Conservation (phyloP, 2,888 invertebrate genomes). For the Autographa gamma region DNA sequence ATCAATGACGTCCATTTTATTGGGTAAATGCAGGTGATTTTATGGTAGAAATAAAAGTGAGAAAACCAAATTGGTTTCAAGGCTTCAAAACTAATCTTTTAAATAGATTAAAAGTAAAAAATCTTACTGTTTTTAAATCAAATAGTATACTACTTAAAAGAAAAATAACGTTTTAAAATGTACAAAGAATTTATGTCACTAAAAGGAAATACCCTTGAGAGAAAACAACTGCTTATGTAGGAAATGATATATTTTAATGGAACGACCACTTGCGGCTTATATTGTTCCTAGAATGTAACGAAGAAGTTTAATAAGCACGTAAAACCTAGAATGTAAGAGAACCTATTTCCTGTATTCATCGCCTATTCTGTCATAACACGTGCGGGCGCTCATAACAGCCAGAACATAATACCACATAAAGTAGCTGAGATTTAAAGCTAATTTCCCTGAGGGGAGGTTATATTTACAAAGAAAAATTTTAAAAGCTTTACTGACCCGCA, state of each 20-base stretch:
- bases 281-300: constrained; percentile 12
- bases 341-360: constrained; percentile 10
- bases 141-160: background rate
- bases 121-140: background rate
- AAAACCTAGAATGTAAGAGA: background rate
- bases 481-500: constrained; percentile 21
- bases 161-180: background rate
- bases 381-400: constrained; percentile 28
- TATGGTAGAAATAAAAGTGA: background rate
- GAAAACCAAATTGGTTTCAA: background rate
- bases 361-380: constrained; percentile 16
- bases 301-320: constrained; percentile 1
- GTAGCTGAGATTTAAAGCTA: constrained; percentile 40
- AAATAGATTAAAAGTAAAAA: background rate
- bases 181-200: background rate
- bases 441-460: constrained; percentile 52
- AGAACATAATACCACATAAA: constrained; percentile 36
- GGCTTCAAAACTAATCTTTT: background rate
- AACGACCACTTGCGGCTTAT: background rate
- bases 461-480: constrained; percentile 42
- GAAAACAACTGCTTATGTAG: constrained; percentile 1
- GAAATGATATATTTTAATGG: background rate
- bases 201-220: background rate
- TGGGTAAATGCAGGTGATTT: constrained; percentile 30
- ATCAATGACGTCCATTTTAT: constrained; percentile 28